Evolutionary conservation across 1,140 invertebrate genomes (phyloP), one percentile per base, ranked within the genome.

Genomic region (Camponotus vicinus): DNA sequence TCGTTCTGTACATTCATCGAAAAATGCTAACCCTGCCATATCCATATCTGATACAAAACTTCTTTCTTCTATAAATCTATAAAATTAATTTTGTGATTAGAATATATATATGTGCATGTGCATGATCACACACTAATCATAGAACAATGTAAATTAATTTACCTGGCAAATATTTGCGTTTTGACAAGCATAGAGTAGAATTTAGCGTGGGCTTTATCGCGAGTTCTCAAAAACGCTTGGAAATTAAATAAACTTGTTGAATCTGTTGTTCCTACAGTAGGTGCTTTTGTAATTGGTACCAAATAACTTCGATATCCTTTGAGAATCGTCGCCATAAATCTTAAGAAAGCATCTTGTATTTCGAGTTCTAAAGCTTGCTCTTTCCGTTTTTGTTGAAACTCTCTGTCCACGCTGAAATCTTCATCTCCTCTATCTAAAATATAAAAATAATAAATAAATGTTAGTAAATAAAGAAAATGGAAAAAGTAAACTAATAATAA

Each of bases 1-100:
- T 86, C 96, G 96, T 94, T 99, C 98, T 1, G 98, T 97, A 93
- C 99, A 99, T 93, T 99, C 99, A 95, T 99, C 99, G 93, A 99
- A 99, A 95, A 99, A 99, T 13, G 98, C 98, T 76, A 99, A 95
- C 18, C 97, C 96, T 2, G 94, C 93, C 94, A 97, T 97, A 95
- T 99, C 98, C 94, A 98, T 98, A 92, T 99, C 99, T 15, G 98
- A 99, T 0, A 99, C 98, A 95, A 99, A 99, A 91, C 98, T 99
- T 55, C 99, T 96, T 95, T 99, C 99, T 95, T 99, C 99, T 89
- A 99, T 99, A 95, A 99, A 99, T 61, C 98, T 97, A 55, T 84
- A 79, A 67, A 70, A 87, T 70, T 73, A 32, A 61, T 21, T 69
- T 42, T 78, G 70, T 55, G 11, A 1, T 79, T 57, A 27, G 8